A percentile compares a stretch with the other conserved stretches of the same genome.
phyloP scores from a whole-genome alignment of 2,888 invertebrate species.

The Labia minor region DNA sequence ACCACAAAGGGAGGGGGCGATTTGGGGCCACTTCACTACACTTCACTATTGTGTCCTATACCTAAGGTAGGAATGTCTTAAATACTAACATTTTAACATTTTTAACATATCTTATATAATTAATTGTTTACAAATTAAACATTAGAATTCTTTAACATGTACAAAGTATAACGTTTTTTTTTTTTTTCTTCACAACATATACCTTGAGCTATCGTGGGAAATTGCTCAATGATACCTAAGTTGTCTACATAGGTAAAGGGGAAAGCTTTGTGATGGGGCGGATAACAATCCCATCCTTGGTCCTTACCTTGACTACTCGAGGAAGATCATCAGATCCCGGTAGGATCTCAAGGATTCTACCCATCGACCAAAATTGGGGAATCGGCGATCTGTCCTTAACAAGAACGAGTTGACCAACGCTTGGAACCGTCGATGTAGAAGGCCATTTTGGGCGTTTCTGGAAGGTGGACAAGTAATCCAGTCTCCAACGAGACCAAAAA shows the following conservation, averaged over 20 bases:
- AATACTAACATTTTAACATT: not conserved
- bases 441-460: conserved; percentile 30
- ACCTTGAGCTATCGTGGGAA: not conserved
- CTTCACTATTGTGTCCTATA: too few relatives aligned
- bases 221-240: not conserved
- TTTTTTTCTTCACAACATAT: too few relatives aligned
- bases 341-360: conserved; percentile 28
- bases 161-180: too few relatives aligned
- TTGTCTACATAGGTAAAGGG: not conserved
- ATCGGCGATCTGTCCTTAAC: conserved; percentile 30
- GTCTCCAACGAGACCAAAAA: conserved; percentile 26
- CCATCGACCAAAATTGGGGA: conserved; percentile 30
- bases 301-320: conserved; percentile 30
- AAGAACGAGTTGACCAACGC: conserved; percentile 30
- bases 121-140: too few relatives aligned
- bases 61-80: too few relatives aligned
- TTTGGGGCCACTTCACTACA: too few relatives aligned
- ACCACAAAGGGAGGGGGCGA: too few relatives aligned
- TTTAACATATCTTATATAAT: not conserved
- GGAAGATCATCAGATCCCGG: conserved; percentile 29
- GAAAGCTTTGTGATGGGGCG: not conserved
- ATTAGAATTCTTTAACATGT: too few relatives aligned
- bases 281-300: conserved; percentile 20
- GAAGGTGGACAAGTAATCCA: conserved; percentile 29
- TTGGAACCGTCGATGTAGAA: conserved; percentile 20